Base-by-base conservation (phyloP, 1,140 invertebrate genomes). In the Hydropsyche tenuis region DNA sequence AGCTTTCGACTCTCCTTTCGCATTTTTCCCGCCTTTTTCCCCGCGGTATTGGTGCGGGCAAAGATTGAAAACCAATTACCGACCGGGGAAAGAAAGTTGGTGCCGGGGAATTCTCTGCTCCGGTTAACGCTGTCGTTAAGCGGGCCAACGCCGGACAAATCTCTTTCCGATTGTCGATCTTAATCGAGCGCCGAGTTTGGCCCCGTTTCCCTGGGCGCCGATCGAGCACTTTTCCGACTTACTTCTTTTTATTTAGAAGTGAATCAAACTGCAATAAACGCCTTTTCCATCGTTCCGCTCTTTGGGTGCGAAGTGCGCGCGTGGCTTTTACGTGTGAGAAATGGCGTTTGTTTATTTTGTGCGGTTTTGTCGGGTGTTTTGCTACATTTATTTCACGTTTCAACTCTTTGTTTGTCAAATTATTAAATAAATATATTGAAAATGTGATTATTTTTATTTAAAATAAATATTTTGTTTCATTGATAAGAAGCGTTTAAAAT, bases 61-160 rank as follows among this genome's bases (percentile, higher is more conserved):
- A 73, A 76, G 72, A 76, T 73, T 76, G 75, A 73, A 76, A 76
- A 74, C 75, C 73, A 76, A 76, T 76, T 76, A 73, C 65, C 25
- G 25, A 37, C 11, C n/a, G 16, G 62, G 11, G 63, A 72, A 48
- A 45, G 16, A 20, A 45, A 70, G 71, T 66, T 37, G 30, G 30
- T 37, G 30, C 30, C 30, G 30, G 69, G 14, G 56, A 23, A 16
- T 62, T 71, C 69, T 75, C 69, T 64, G 66, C 69, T 73, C 64
- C 63, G 69, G 74, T 75, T 73, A 75, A 75, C 74, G 71, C 46
- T 73, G 66, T 73, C 75, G 75, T 73, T 76, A 64, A 75, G 45
- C 51, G 74, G 23, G 56, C 5, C 20, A 37, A 42, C 48, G 51
- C 65, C 51, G 42, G 69, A 75, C 69, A 56, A 69, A 51, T 74